Evolutionary conservation across 2,797 vertebrate genomes (phyloP).

Genomic region (Poecilia velifera): DNA sequence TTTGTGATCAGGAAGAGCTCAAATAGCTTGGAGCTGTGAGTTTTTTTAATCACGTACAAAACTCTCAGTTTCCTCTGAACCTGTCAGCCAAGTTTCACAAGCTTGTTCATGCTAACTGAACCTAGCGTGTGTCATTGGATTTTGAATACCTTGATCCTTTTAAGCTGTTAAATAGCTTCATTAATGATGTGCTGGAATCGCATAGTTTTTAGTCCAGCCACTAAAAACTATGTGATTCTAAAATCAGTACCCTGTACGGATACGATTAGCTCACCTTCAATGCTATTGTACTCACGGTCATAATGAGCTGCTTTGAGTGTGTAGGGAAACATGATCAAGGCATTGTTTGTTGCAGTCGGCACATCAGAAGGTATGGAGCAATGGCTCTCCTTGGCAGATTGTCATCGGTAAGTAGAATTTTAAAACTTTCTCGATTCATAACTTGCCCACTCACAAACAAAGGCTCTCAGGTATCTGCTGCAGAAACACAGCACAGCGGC

Average conservation of each 20-base stretch:
- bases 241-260: not conserved
- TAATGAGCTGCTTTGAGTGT: not conserved
- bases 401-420: slow-evolving; percentile 38
- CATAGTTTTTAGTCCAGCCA: not conserved
- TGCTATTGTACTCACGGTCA: not conserved
- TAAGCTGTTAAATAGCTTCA: not conserved
- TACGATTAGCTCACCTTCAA: not conserved
- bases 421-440: slow-evolving; percentile 26
- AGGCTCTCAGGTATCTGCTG: slow-evolving; percentile 21
- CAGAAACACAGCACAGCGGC: slow-evolving; percentile 50
- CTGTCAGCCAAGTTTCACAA: slow-evolving; percentile 53
- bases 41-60: slow-evolving; percentile 7
- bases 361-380: slow-evolving; percentile 27
- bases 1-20: slow-evolving; percentile 23
- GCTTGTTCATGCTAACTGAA: slow-evolving; percentile 22
- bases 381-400: slow-evolving; percentile 30
- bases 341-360: slow-evolving; percentile 26
- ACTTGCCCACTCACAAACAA: slow-evolving; percentile 14
- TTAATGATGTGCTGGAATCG: not conserved
- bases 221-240: not conserved
- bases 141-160: slow-evolving; percentile 17
- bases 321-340: not conserved
- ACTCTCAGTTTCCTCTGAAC: slow-evolving; percentile 41
- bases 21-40: slow-evolving; percentile 23
- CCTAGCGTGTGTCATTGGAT: slow-evolving; percentile 45